Evolutionary conservation across 2,888 invertebrate species (phyloP), one percentile per base, ranked within the genome.

Genomic region (Hecatera dysodea): DNA sequence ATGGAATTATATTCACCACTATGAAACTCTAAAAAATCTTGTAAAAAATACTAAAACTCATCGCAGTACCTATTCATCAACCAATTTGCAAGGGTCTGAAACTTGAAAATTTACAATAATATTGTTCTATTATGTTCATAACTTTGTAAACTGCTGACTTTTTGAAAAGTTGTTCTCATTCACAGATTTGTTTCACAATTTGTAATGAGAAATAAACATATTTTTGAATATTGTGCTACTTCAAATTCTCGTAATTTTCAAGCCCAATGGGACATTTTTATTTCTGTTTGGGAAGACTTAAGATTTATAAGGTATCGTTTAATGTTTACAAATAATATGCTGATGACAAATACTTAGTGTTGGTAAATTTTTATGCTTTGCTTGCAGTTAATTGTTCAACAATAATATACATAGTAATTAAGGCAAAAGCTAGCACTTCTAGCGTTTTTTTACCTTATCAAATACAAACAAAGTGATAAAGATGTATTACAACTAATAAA

Each of bases 131-230:
- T 70, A 44, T 33, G 9, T 39, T 65, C 53, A 15, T 36, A 70
- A 74, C 64, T 61, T 77, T 56, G 24, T 36, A 60, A 46, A 29
- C 42, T 11, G 29, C 52, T 48, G 52, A 57, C 61, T 68, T 52
- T 67, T 42, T 12, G 29, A 56, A 55, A 74, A 68, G 19, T 69
- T 69, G 19, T 15, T 48, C 48, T 52, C 52, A 56, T 57, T 78
- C 29, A n/a, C n/a, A 36, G 52, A 57, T 67, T 70, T 67, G 33
- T 60, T 78, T 57, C 24, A 36, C 53, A 56, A 67, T 29, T 63
- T 63, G 27, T 67, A 64, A 72, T 42, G 22, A 61, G 55, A 52
- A 67, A 60, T 48, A 46, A 67, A 48, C 56, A 0, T 12, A 59
- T 60, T 56, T 64, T 64, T 53, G 7, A 2, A 17, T 36, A 52